Base-by-base conservation (phyloP, 35 echinoderm and acorn worm genomes). In the Ophiothrix spiculata region DNA sequence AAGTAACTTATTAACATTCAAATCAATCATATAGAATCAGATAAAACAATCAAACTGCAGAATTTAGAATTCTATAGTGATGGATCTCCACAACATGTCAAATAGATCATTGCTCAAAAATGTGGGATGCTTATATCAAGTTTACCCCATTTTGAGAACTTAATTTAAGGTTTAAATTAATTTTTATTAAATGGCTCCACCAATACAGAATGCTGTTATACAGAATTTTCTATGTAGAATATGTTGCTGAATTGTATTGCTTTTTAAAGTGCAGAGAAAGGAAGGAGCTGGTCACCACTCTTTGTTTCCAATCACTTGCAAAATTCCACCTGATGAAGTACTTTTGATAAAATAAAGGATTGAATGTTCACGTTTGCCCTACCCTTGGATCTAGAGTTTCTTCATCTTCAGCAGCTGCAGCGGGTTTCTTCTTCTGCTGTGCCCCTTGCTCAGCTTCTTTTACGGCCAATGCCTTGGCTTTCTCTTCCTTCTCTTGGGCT, bases 401-500 rank as follows among this genome's bases (percentile, higher is more conserved):
- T 74, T 98, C 95, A 91, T 98, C 95, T 64, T 91, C 86, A 8
- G 75, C 81, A 0, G 78, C 32, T 45, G 38, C 40, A 32, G 40
- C 54, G 0, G 80, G 36, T 32, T 75, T 39, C 82, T 74, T 74
- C 81, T 90, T 84, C 83, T 87, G 74, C 38, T 87, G 75, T 38
- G 63, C 64, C 13, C 91, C 40, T 80, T 80, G 40, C 78, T 87
- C 54, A 29, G 87, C 81, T 39, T 93, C 33, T 36, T 84, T 91
- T 35, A 88, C 81, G 0, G 79, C 88, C 19, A 81, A 46, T 33
- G 63, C 91, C 40, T 93, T 90, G 0, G 91, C 88, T 56, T 98
- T 98, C 74, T 98, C 95, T 54, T 98, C 95, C 78, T 98, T 98
- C 54, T 98, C 95, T 35, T 94, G 87, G 42, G 95, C 95, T 86